These are phyloP conservation scores for Ctenochaetus hawaiiensis DNA, from an alignment of 2,797 vertebrate species.

Conservation along the genomic window DNA sequence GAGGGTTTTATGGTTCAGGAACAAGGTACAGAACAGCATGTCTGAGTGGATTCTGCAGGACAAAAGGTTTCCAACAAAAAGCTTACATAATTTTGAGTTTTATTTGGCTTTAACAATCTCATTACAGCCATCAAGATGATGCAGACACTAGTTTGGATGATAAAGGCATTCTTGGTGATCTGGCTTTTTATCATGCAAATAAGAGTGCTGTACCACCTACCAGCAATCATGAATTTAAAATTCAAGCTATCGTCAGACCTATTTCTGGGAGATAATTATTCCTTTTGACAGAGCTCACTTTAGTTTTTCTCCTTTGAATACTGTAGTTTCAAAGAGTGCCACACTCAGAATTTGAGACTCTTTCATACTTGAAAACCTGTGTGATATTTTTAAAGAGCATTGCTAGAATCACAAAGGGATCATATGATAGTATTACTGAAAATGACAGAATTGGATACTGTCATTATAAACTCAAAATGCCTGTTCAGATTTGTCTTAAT, in stretches of 20 bases:
- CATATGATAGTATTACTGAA: neutral
- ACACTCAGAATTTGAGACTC: too few species aligned
- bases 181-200: slow-evolving; percentile 21
- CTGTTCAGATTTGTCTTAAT: neutral
- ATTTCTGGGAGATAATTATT: slow-evolving; percentile 54
- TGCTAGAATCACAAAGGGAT: slow-evolving; percentile 10
- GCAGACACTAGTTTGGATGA: neutral
- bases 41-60: slow-evolving; percentile 12
- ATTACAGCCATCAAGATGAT: slow-evolving; percentile 9
- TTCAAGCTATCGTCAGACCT: slow-evolving; percentile 43
- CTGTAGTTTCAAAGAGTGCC: too few species aligned
- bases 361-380: slow-evolving; percentile 15
- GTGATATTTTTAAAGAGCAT: neutral
- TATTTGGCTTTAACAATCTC: slow-evolving; percentile 10
- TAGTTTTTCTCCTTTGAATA: neutral
- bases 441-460: neutral
- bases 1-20: slow-evolving; percentile 3
- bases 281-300: slow-evolving; percentile 41
- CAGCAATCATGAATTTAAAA: slow-evolving; percentile 26
- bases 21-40: slow-evolving; percentile 3
- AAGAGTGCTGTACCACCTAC: slow-evolving; percentile 29
- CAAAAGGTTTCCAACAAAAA: slow-evolving; percentile 25
- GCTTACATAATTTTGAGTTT: neutral
- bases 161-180: neutral
- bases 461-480: neutral